A percentile compares a stretch with the other conserved stretches of the same genome.
phyloP scores from a whole-genome alignment of 92 coral and sea anemone species.

The Phenganax subtilis region DNA sequence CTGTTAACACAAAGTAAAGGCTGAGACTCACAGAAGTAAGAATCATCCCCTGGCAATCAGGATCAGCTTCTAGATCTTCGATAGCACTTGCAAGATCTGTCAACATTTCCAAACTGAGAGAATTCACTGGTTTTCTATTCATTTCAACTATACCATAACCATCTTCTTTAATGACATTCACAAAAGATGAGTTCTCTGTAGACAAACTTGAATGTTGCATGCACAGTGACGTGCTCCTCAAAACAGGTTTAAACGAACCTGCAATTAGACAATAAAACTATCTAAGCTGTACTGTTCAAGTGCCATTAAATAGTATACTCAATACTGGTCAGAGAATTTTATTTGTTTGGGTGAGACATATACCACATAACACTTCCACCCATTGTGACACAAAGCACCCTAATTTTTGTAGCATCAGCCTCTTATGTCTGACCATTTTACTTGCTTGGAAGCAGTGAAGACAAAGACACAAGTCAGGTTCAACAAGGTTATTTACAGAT shows the following conservation, averaged over 20 bases:
- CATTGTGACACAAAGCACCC: too few species aligned
- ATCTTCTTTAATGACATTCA: slow-evolving; percentile 54
- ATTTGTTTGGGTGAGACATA: too few species aligned
- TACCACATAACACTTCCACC: too few species aligned
- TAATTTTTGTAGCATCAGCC: too few species aligned
- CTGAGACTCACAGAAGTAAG: slow-evolving; percentile 69
- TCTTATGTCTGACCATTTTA: too few species aligned
- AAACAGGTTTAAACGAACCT: background rate
- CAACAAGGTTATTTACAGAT: too few species aligned
- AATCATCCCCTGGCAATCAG: slow-evolving; percentile 69
- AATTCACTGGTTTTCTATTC: slow-evolving; percentile 83
- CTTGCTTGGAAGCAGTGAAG: too few species aligned
- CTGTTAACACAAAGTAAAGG: too few species aligned
- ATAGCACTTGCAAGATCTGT: slow-evolving; percentile 63
- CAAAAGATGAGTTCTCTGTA: slow-evolving; percentile 47
- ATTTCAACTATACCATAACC: slow-evolving; percentile 60
- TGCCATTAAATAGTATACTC: background rate
- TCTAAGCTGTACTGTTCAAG: background rate
- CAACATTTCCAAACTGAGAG: slow-evolving; percentile 73
- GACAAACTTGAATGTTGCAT: slow-evolving; percentile 7
- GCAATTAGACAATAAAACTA: background rate
- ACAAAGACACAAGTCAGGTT: too few species aligned
- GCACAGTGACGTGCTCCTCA: background rate
- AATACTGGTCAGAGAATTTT: too few species aligned
- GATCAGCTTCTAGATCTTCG: slow-evolving; percentile 63